Percentiles rank a stretch among this genome's conserved stretches.
These are phyloP conservation scores for Athene cunicularia DNA, from an alignment of 2,113 vertebrate genomes.

Conservation along the genomic window DNA sequence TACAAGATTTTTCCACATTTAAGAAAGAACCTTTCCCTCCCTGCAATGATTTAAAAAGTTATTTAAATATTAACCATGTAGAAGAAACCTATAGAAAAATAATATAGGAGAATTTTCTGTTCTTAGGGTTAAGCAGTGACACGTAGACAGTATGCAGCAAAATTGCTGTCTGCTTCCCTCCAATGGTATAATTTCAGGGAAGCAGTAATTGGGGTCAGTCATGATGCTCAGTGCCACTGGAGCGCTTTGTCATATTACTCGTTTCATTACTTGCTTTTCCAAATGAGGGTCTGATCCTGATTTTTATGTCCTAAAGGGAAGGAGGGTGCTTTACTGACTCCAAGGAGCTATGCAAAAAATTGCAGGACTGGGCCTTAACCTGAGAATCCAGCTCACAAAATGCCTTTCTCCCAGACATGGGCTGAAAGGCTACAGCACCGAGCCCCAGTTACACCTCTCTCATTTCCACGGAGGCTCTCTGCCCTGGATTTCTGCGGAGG, in stretches of 20 bases:
- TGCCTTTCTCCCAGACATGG: not conserved
- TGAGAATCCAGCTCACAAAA: not conserved
- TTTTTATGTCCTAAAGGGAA: constrained; percentile 20
- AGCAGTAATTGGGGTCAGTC: constrained; percentile 39
- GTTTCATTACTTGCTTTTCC: constrained; percentile 41
- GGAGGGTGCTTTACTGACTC: not conserved
- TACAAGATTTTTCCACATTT: constrained; percentile 27
- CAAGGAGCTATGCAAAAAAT: not conserved
- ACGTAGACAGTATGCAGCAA: not conserved
- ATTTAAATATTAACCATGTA: constrained; percentile 62
- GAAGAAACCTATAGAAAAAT: constrained; percentile 29
- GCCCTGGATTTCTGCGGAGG: not conserved
- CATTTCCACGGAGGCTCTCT: constrained; percentile 35
- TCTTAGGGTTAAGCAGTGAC: not conserved
- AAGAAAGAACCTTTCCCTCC: not conserved
- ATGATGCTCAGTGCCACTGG: not conserved
- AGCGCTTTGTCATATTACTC: not conserved
- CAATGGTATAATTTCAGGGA: not conserved
- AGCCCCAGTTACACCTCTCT: not conserved
- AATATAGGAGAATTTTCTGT: constrained; percentile 2
- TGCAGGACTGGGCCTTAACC: not conserved
- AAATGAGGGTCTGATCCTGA: constrained; percentile 26
- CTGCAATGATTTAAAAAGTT: not conserved
- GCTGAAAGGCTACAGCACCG: not conserved
- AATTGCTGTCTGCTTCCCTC: constrained; percentile 1